Evolutionary conservation across 2,113 vertebrate species (phyloP), one percentile per base, ranked within the genome.

Genomic region (Scomber colias): DNA sequence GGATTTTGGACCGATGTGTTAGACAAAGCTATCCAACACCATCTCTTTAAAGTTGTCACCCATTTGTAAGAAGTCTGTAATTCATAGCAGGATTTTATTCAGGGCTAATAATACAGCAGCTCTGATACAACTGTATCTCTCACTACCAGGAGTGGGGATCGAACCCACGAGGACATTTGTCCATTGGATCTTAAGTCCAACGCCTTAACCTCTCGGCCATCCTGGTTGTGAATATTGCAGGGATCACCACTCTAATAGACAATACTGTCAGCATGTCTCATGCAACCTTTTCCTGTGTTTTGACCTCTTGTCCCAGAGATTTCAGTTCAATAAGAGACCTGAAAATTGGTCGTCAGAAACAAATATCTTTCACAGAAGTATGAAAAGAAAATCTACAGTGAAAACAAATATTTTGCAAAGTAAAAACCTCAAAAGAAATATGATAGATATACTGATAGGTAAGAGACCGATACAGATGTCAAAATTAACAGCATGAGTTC

Each of bases 181-280:
- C 53, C 53, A 54, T 54, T 54, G 53, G 53, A 54, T 17, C 53
- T 54, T 54, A 54, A 54, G 53, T 54, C 53, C 53, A 54, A 54
- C 53, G 53, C 53, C 53, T 54, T 54, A 54, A 54, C 53, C 53
- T n/a, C 53, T 54, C 53, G 53, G 53, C 53, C 53, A 54, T 54
- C 53, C 53, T 54, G 53, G 16, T 54, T 51, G 8, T 2, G 0
- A 9, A 7, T 40, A 2, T 2, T 10, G 31, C 31, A 4, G 7
- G 31, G 31, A 2, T 40, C 35, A 40, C 35, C 35, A 40, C 35
- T 40, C 1, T 1, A 40, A 40, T 40, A 40, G 9, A 40, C 35
- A 40, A n/a, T 7, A 35, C 31, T 35, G 31, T 35, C 31, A 35
- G 31, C 31, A 35, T 35, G 31, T 35, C 31, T 35, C 31, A 1